Evolutionary conservation across 2,797 vertebrate genomes (phyloP).

Genomic region (Orestias chungarensis): DNA sequence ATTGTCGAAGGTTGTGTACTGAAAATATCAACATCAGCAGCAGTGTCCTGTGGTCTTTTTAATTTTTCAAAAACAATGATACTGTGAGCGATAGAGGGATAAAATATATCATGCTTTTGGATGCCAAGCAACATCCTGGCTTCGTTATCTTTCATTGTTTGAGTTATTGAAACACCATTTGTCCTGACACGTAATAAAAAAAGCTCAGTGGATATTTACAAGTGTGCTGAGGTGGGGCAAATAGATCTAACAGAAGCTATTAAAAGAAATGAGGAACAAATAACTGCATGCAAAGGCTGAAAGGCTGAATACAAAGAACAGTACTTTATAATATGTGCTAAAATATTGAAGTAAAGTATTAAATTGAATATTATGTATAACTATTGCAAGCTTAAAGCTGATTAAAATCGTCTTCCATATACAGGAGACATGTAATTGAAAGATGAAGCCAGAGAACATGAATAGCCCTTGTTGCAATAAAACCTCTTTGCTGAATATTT

Average conservation of each 20-base stretch:
- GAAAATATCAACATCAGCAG: background rate
- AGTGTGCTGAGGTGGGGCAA: constrained; percentile 10
- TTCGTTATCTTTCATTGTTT: constrained; percentile 8
- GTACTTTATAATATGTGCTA: background rate
- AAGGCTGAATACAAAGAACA: background rate
- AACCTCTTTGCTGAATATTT: constrained; percentile 53
- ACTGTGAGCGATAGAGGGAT: background rate
- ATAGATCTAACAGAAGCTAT: constrained; percentile 1
- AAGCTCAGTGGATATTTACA: constrained; percentile 1
- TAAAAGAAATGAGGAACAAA: background rate
- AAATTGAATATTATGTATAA: background rate
- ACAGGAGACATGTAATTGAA: background rate
- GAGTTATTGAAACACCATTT: constrained; percentile 23
- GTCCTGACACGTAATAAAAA: constrained; percentile 9
- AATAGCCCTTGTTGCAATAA: constrained; percentile 22
- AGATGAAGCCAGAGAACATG: background rate
- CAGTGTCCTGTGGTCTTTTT: background rate
- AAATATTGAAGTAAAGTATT: background rate
- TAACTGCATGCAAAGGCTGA: background rate
- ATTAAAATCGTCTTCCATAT: background rate
- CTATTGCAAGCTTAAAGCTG: background rate
- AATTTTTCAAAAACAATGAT: constrained; percentile 21
- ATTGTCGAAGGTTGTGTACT: background rate
- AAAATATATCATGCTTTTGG: background rate
- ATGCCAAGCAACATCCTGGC: background rate